phyloP scores from a whole-genome alignment of 1,140 invertebrate species.

The Thaumetopoea pityocampa region DNA sequence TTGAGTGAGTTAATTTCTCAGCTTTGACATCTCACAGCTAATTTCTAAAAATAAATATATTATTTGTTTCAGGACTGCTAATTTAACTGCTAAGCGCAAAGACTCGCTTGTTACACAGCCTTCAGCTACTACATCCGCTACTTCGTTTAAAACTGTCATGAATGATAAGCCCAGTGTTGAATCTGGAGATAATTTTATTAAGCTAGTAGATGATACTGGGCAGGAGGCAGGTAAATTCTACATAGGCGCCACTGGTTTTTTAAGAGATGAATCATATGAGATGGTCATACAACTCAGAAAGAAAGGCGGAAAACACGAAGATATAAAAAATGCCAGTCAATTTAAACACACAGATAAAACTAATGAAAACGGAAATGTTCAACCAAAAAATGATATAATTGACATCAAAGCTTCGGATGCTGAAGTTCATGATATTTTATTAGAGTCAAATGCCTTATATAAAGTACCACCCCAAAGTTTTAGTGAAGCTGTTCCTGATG shows the following conservation, averaged over 20 bases:
- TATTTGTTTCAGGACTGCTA: too few species aligned
- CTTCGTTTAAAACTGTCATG: slow-evolving; percentile 42
- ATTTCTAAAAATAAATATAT: too few species aligned
- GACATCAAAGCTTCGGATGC: too few species aligned
- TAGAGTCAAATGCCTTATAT: too few species aligned
- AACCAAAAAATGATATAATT: too few species aligned
- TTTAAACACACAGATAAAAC: neutral
- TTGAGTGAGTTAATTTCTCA: too few species aligned
- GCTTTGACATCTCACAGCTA: too few species aligned
- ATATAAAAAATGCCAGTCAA: neutral
- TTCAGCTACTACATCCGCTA: slow-evolving; percentile 38
- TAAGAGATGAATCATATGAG: slow-evolving; percentile 63
- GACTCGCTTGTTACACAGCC: slow-evolving; percentile 15
- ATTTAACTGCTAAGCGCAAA: too few species aligned
- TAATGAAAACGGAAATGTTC: too few species aligned
- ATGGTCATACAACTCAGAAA: slow-evolving; percentile 63
- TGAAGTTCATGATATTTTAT: too few species aligned
- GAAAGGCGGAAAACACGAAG: slow-evolving; percentile 30
- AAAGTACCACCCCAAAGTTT: too few species aligned
- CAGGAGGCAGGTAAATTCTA: slow-evolving; percentile 55
- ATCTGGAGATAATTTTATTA: slow-evolving; percentile 36
- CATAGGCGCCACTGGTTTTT: slow-evolving; percentile 53
- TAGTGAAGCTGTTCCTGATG: too few species aligned
- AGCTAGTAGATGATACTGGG: slow-evolving; percentile 38
- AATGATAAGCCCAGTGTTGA: slow-evolving; percentile 30